These are phyloP conservation scores for Apis laboriosa DNA, from an alignment of 1,140 invertebrate species.

Conservation along the genomic window DNA sequence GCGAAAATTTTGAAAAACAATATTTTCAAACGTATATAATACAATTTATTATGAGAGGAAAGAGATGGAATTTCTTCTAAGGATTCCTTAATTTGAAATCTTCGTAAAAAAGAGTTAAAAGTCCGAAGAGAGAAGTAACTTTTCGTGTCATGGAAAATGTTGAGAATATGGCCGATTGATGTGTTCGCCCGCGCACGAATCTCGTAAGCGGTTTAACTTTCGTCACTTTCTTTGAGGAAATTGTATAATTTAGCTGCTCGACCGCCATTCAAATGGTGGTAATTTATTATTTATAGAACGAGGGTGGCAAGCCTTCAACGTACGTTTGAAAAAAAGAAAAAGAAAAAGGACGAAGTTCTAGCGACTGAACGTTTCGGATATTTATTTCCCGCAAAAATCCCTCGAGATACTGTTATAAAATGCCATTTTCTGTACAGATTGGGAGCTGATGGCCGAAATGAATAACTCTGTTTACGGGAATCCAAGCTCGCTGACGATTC, in stretches of 20 bases:
- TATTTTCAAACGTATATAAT: too few species aligned
- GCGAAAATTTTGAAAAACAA: too few species aligned
- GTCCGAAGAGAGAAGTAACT: background rate
- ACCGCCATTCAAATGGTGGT: background rate
- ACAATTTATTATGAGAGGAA: too few species aligned
- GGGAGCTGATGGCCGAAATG: conserved; percentile 79
- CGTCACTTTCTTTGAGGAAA: background rate
- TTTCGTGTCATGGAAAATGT: background rate
- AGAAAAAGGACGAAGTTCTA: background rate
- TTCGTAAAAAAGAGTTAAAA: background rate
- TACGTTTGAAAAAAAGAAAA: conserved; percentile 21
- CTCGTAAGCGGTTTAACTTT: conserved; percentile 21
- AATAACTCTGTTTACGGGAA: conserved; percentile 84
- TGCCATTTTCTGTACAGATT: conserved; percentile 71
- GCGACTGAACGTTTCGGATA: background rate
- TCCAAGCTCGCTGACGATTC: conserved; percentile 83
- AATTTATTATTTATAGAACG: conserved; percentile 14
- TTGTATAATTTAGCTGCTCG: conserved; percentile 11
- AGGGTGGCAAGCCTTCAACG: background rate
- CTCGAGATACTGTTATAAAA: background rate
- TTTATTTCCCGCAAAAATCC: background rate
- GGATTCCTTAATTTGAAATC: background rate
- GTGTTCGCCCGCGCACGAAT: conserved; percentile 1
- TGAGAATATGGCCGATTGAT: background rate
- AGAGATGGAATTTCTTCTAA: too few species aligned